Evolutionary conservation across 2,113 vertebrate genomes (phyloP).

Genomic region (Conger conger): DNA sequence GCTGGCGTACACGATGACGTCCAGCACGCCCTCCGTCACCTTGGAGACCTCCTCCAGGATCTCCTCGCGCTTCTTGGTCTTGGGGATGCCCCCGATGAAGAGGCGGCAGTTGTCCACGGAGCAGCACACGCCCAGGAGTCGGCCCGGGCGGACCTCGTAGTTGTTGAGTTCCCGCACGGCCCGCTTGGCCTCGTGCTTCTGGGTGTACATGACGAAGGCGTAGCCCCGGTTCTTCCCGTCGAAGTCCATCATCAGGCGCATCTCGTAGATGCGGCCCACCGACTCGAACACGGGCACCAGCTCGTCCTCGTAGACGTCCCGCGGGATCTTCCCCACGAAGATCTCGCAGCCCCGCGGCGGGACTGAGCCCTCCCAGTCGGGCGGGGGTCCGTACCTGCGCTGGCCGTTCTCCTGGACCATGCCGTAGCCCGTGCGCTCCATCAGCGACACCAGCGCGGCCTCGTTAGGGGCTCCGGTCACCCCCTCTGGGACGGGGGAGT

Average conservation of each 20-base stretch:
- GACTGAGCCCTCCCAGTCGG: conserved; percentile 84
- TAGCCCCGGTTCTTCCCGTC: conserved; percentile 97
- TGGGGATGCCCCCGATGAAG: conserved; percentile 97
- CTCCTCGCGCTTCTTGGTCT: conserved; percentile 98
- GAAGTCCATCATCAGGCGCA: conserved; percentile 99
- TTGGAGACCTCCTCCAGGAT: conserved; percentile 97
- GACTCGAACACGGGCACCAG: conserved; percentile 92
- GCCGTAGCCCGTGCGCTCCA: conserved; percentile 89
- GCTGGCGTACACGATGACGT: conserved; percentile 96
- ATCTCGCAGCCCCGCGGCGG: conserved; percentile 96
- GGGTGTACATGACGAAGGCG: conserved; percentile 94
- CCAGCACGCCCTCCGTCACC: conserved; percentile 93
- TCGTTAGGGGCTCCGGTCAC: conserved; percentile 86
- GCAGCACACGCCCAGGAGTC: conserved; percentile 93
- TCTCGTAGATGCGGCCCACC: conserved; percentile 92
- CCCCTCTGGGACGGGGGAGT: conserved; percentile 76
- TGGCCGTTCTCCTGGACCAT: conserved; percentile 98
- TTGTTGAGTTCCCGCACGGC: conserved; percentile 97
- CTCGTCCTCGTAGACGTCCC: conserved; percentile 96
- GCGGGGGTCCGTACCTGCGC: conserved; percentile 93
- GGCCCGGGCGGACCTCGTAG: conserved; percentile 90
- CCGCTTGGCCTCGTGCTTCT: conserved; percentile 91
- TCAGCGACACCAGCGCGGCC: conserved; percentile 81
- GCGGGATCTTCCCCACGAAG: conserved; percentile 96
- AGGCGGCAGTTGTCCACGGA: conserved; percentile 98